Evolutionary conservation across 1,140 invertebrate species (phyloP).

Genomic region (Lepidotrigona ventralis): DNA sequence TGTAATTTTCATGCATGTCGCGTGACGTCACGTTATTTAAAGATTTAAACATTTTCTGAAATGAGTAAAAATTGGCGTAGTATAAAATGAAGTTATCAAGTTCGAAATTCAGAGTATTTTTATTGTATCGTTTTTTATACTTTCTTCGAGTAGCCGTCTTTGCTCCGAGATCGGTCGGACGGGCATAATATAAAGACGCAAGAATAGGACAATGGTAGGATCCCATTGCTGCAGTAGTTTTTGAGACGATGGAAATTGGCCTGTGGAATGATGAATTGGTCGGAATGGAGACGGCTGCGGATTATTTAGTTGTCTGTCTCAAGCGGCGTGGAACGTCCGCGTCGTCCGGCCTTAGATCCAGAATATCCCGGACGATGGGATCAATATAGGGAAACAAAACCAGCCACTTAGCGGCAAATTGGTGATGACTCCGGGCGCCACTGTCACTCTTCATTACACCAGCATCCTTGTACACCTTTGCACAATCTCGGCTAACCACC

Average conservation of each 20-base stretch:
- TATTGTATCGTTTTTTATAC: too few relatives aligned
- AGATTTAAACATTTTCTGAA: too few relatives aligned
- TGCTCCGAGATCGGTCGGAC: too few relatives aligned
- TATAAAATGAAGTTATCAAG: too few relatives aligned
- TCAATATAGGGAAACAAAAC: slow-evolving; percentile 69
- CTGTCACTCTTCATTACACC: slow-evolving; percentile 70
- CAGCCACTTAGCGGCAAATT: slow-evolving; percentile 70
- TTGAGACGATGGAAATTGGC: slow-evolving; percentile 29
- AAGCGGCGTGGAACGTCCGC: slow-evolving; percentile 46
- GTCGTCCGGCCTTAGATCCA: slow-evolving; percentile 52
- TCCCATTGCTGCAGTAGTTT: neutral
- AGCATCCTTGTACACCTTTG: slow-evolving; percentile 32
- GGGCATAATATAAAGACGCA: too few relatives aligned
- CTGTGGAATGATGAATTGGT: slow-evolving; percentile 32
- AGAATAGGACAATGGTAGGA: too few relatives aligned
- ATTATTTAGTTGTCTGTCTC: slow-evolving; percentile 63
- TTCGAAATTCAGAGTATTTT: too few relatives aligned
- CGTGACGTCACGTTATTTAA: too few relatives aligned
- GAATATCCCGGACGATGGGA: slow-evolving; percentile 69
- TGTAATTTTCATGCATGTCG: too few relatives aligned
- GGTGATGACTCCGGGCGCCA: slow-evolving; percentile 60
- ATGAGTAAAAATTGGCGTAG: too few relatives aligned
- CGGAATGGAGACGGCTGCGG: slow-evolving; percentile 41
- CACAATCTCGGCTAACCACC: too few relatives aligned
- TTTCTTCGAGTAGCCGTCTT: too few relatives aligned